A percentile compares a stretch with the other conserved stretches of the same genome.
Evolutionary conservation across 1,140 invertebrate species (phyloP).

Genomic region (Mamestra configurata): DNA sequence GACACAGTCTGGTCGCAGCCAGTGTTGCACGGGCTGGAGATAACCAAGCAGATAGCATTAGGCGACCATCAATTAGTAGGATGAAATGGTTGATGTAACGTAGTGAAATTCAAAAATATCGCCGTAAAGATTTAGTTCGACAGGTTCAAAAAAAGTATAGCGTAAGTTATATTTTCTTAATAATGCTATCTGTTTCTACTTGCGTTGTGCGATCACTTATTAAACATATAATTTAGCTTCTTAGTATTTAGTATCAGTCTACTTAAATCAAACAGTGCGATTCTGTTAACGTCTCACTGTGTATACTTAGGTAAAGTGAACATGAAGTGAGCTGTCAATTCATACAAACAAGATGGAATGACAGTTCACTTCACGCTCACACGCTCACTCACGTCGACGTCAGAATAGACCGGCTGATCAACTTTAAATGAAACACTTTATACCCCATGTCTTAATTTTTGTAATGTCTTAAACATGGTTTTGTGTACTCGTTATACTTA

Average conservation of each 20-base stretch:
- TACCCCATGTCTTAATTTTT: constrained; percentile 19
- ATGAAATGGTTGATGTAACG: neutral
- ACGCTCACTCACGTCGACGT: too few species aligned
- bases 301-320: too few species aligned
- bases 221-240: constrained; percentile 31
- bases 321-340: too few species aligned
- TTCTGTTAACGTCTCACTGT: too few species aligned
- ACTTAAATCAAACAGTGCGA: constrained; percentile 8
- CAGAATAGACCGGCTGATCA: too few species aligned
- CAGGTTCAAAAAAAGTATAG: neutral
- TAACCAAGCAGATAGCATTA: neutral
- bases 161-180: constrained; percentile 17
- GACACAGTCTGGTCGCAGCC: too few species aligned
- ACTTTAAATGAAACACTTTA: constrained; percentile 16
- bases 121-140: neutral
- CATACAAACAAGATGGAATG: too few species aligned
- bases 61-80: neutral
- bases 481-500: constrained; percentile 17
- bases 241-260: constrained; percentile 1
- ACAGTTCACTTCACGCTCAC: too few species aligned
- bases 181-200: constrained; percentile 9
- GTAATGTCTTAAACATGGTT: constrained; percentile 3
- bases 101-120: neutral
- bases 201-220: neutral
- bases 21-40: too few species aligned